Conservation (phyloP, 2,113 vertebrate genomes). For the Lagopus leucura region DNA sequence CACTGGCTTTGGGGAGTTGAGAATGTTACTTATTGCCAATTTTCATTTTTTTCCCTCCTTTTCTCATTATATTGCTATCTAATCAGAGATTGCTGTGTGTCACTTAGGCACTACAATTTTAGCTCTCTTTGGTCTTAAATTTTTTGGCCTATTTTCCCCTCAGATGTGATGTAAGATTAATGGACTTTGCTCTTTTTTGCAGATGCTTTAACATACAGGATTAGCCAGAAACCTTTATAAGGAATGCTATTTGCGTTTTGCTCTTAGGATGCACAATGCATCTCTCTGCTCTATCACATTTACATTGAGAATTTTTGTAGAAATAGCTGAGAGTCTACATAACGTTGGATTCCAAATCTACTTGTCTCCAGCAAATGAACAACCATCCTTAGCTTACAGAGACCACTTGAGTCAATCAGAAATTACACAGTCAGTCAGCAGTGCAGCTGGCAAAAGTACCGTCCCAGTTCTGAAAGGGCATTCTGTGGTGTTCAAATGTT, state of each 20-base stretch:
- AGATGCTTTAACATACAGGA: background rate
- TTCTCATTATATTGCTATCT: background rate
- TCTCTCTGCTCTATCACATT: background rate
- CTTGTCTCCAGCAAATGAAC: background rate
- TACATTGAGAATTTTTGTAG: background rate
- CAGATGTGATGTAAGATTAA: background rate
- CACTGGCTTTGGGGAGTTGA: background rate
- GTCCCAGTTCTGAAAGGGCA: background rate
- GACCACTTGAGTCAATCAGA: background rate
- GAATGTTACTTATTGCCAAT: background rate
- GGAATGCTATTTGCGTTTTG: background rate
- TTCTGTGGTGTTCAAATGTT: background rate
- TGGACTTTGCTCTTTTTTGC: background rate
- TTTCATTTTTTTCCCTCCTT: background rate
- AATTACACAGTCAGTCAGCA: background rate
- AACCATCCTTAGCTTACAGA: background rate
- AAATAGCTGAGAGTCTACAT: background rate
- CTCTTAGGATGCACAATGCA: background rate
- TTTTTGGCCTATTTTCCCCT: background rate
- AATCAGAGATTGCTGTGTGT: background rate
- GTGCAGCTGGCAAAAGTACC: background rate
- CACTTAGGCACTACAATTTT: background rate
- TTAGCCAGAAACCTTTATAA: background rate
- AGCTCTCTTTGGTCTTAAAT: background rate
- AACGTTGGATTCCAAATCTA: conserved; percentile 1